These are phyloP conservation scores for Cerastis rubricosa DNA, from an alignment of 2,888 invertebrate species.

Conservation along the genomic window DNA sequence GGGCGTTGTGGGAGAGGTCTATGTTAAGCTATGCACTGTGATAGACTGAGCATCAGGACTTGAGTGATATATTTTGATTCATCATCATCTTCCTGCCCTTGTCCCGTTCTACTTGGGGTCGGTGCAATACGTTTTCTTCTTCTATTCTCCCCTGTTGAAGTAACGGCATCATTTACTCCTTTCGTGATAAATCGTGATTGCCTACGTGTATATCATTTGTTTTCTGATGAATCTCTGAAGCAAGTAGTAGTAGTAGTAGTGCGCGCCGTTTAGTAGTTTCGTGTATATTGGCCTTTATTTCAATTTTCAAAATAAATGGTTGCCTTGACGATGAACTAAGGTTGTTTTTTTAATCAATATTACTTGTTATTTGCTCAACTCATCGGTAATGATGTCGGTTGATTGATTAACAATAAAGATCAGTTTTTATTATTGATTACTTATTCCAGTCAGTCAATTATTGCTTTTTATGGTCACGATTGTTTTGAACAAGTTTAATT, in stretches of 20 bases:
- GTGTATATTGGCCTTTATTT: background rate
- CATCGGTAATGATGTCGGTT: constrained; percentile 18
- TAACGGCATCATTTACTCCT: no score
- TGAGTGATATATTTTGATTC: background rate
- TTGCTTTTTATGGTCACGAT: constrained; percentile 20
- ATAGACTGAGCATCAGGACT: no score
- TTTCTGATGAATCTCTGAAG: background rate
- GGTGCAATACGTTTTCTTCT: background rate
- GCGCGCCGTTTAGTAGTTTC: background rate
- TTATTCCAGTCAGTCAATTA: background rate
- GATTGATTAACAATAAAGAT: constrained; percentile 30
- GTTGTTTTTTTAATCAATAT: constrained; percentile 23
- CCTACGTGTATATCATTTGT: background rate
- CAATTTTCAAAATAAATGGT: background rate
- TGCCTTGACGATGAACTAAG: constrained; percentile 23
- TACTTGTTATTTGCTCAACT: constrained; percentile 20
- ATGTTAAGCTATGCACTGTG: no score
- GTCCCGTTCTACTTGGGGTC: background rate
- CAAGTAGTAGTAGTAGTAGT: background rate
- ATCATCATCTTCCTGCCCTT: background rate
- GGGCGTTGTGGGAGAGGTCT: no score
- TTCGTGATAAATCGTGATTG: background rate
- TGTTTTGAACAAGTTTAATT: constrained; percentile 28
- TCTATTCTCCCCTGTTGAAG: background rate
- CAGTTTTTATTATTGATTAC: constrained; percentile 19